Percentiles rank a stretch among this genome's conserved stretches.
Conservation (phyloP, 2,113 vertebrate genomes). For the Larimichthys polyactis region DNA sequence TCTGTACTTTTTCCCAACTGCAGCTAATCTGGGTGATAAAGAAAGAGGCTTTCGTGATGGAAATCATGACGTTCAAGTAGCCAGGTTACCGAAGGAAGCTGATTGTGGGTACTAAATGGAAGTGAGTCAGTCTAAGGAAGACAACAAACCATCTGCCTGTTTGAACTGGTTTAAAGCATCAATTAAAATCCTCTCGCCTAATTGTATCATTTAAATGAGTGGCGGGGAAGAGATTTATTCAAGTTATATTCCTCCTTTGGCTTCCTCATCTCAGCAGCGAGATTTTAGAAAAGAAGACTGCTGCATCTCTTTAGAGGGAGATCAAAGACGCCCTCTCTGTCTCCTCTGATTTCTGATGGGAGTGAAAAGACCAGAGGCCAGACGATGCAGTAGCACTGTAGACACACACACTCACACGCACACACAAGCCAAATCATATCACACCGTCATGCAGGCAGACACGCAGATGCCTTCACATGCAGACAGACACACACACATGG, state of each 20-base stretch:
- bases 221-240: neutral
- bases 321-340: conserved; percentile 68
- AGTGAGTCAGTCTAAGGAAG: no score
- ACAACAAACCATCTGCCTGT: conserved; percentile 4
- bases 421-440: neutral
- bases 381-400: conserved; percentile 19
- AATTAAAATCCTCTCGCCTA: neutral
- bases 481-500: conserved; percentile 37
- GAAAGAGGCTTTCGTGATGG: neutral
- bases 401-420: conserved; percentile 25
- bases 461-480: conserved; percentile 28
- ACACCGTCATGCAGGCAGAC: neutral
- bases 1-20: neutral
- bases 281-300: neutral
- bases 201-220: conserved; percentile 6
- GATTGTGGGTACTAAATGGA: no score
- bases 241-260: neutral
- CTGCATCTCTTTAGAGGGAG: conserved; percentile 31
- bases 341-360: conserved; percentile 65
- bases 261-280: neutral
- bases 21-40: neutral
- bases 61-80: neutral
- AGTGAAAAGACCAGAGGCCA: conserved; percentile 70
- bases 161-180: neutral
- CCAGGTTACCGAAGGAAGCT: neutral